Percentiles rank a stretch among this genome's conserved stretches.
Evolutionary conservation across 2,113 vertebrate species (phyloP).

Genomic region (Tringa solitaria): DNA sequence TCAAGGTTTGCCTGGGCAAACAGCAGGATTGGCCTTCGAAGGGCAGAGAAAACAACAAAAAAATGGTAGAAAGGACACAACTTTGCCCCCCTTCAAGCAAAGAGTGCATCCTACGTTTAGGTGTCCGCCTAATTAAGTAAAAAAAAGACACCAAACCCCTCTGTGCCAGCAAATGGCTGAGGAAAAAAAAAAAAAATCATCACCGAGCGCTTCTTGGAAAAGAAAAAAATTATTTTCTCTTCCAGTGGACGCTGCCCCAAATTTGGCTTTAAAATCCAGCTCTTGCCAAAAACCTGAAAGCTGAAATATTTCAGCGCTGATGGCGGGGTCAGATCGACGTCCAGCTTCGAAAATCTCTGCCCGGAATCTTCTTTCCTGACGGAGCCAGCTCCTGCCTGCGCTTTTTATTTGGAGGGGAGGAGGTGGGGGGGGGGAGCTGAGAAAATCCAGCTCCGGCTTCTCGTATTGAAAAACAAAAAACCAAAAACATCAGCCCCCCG

Average conservation of each 20-base stretch:
- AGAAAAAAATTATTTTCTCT: neutral
- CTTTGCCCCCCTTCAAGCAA: fast-evolving
- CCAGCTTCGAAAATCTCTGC: neutral
- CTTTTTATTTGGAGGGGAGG: neutral
- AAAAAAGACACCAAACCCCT: neutral
- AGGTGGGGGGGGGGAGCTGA: neutral
- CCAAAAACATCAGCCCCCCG: neutral
- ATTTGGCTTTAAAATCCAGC: neutral
- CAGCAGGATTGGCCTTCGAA: neutral
- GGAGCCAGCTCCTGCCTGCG: neutral
- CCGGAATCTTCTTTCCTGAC: neutral
- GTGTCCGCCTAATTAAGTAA: neutral
- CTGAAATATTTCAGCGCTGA: neutral
- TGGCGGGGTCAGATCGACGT: neutral
- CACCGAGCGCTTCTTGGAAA: neutral
- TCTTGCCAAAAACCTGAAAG: neutral
- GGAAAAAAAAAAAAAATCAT: neutral
- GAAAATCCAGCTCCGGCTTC: neutral
- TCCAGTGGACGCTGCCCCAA: neutral
- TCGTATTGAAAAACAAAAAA: neutral
- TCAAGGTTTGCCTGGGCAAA: neutral
- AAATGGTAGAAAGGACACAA: neutral
- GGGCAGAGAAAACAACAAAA: neutral
- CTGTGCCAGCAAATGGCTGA: neutral
- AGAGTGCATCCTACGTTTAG: neutral